Conservation (phyloP, 2,888 invertebrate genomes). For the Chirona hameri region DNA sequence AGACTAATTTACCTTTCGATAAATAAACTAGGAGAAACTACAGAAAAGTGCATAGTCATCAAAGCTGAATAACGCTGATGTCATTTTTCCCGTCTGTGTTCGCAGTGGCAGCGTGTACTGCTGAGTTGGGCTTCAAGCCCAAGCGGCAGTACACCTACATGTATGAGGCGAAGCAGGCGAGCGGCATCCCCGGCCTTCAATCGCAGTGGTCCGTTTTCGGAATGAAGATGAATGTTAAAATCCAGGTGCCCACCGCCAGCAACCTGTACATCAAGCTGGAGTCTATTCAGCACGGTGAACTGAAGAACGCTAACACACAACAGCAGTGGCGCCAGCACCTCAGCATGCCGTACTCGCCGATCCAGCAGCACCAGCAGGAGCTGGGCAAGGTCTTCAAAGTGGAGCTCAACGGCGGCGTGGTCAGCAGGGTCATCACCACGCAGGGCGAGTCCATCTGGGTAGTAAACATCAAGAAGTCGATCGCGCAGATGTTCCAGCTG, state of each 20-base stretch:
- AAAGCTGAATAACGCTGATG: too few relatives aligned
- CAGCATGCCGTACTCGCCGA: neutral
- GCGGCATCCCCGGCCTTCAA: constrained; percentile 32
- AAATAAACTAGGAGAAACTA: too few relatives aligned
- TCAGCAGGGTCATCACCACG: constrained; percentile 33
- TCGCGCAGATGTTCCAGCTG: constrained; percentile 45
- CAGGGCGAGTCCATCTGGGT: constrained; percentile 46
- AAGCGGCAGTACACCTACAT: constrained; percentile 30
- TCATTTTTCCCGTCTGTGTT: neutral
- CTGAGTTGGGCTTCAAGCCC: constrained; percentile 31
- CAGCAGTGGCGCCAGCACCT: neutral
- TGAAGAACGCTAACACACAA: neutral
- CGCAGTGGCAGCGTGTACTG: constrained; percentile 30
- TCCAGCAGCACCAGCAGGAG: neutral
- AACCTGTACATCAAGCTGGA: constrained; percentile 32
- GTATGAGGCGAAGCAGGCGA: constrained; percentile 30
- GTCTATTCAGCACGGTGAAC: constrained; percentile 29
- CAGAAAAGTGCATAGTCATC: too few relatives aligned
- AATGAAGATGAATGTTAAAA: neutral
- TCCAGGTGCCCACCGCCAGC: constrained; percentile 10
- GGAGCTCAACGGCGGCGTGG: constrained; percentile 32
- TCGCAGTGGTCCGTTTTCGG: constrained; percentile 31
- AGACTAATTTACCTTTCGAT: too few relatives aligned
- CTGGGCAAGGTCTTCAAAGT: constrained; percentile 4
- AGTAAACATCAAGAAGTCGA: constrained; percentile 49